Evolutionary conservation across 2,888 invertebrate species (phyloP).

Genomic region (Phrixothrix hirtus): DNA sequence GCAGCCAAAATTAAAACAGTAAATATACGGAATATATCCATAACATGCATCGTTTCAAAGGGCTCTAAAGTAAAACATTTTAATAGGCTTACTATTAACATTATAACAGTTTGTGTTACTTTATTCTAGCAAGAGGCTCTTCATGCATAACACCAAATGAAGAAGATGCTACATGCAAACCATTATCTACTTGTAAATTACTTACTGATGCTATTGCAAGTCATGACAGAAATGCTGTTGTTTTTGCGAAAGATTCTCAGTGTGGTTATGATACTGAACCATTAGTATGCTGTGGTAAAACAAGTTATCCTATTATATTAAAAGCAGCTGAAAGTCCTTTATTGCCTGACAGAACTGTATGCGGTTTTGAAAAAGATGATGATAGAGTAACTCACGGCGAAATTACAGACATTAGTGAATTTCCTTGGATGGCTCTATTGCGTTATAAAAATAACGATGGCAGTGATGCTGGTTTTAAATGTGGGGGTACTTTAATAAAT

Average conservation of each 20-base stretch:
- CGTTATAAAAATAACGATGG: slow-evolving; percentile 47
- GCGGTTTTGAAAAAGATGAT: slow-evolving; percentile 9
- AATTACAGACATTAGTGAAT: slow-evolving; percentile 51
- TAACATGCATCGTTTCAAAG: too few relatives aligned
- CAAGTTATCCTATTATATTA: not conserved
- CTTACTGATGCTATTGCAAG: slow-evolving; percentile 49
- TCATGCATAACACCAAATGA: slow-evolving; percentile 51
- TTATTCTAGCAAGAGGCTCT: slow-evolving; percentile 7
- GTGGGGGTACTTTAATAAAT: slow-evolving; percentile 57
- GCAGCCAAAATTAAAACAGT: too few relatives aligned
- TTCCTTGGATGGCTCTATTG: slow-evolving; percentile 55
- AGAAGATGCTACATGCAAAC: slow-evolving; percentile 51
- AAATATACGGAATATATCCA: too few relatives aligned
- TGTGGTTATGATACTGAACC: slow-evolving; percentile 58
- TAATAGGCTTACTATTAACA: too few relatives aligned
- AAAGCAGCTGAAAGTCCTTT: not conserved
- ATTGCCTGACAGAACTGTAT: slow-evolving; percentile 7
- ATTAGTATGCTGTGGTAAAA: slow-evolving; percentile 57
- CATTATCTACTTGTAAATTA: slow-evolving; percentile 53
- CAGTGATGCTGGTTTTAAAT: slow-evolving; percentile 34
- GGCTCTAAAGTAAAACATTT: too few relatives aligned
- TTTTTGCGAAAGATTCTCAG: slow-evolving; percentile 55
- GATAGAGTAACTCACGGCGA: slow-evolving; percentile 37
- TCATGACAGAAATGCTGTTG: slow-evolving; percentile 5
- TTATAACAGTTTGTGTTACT: too few relatives aligned